Percentiles rank a stretch among this genome's conserved stretches.
These are phyloP conservation scores for Trimorus sp. DNA, from an alignment of 2,888 invertebrate genomes.

Conservation along the genomic window DNA sequence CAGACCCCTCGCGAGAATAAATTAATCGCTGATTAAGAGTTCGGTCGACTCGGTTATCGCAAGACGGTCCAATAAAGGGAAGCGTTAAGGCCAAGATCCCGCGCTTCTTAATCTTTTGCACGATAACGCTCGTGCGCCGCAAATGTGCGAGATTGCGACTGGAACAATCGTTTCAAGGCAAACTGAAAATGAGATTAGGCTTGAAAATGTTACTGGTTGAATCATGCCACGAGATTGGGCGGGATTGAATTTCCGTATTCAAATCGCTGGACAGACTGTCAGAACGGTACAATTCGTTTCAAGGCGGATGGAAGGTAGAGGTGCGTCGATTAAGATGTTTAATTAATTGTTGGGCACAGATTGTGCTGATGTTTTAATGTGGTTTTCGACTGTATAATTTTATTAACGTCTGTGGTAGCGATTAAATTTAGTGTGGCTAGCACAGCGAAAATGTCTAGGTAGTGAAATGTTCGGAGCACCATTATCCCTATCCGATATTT, in stretches of 20 bases:
- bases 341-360: too few species aligned
- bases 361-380: too few species aligned
- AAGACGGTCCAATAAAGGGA: constrained; percentile 23
- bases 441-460: too few species aligned
- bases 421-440: too few species aligned
- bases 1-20: too few species aligned
- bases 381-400: too few species aligned
- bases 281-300: too few species aligned
- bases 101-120: constrained; percentile 31
- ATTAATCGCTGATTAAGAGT: constrained; percentile 26
- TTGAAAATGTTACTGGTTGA: constrained; percentile 28
- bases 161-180: constrained; percentile 38
- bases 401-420: too few species aligned
- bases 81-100: constrained; percentile 46
- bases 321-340: too few species aligned
- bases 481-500: too few species aligned
- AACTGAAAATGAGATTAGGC: constrained; percentile 37
- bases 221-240: constrained; percentile 18
- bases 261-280: constrained; percentile 1
- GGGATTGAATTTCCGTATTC: constrained; percentile 28
- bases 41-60: constrained; percentile 19
- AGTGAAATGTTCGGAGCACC: too few species aligned
- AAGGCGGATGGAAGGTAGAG: too few species aligned
- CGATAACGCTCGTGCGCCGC: constrained; percentile 30
- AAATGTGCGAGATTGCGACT: constrained; percentile 9